These are phyloP conservation scores for Felis chaus DNA, from an alignment of 2,113 vertebrate species.

Conservation along the genomic window DNA sequence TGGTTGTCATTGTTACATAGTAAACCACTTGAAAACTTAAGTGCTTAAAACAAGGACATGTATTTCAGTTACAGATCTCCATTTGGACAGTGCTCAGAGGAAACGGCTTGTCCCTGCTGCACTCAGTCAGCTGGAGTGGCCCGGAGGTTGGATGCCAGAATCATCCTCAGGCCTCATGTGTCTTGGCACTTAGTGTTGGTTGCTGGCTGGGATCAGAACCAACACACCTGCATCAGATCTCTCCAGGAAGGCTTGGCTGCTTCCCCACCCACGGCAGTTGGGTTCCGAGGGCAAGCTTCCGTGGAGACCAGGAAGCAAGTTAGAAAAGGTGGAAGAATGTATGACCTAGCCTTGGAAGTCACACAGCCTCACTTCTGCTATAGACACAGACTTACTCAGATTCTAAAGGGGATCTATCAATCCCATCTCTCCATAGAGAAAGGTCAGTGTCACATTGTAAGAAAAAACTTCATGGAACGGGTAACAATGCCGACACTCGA, in stretches of 20 bases:
- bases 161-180: background rate
- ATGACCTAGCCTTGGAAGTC: background rate
- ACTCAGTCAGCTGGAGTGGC: background rate
- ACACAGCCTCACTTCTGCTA: background rate
- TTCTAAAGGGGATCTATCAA: background rate
- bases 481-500: background rate
- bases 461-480: background rate
- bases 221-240: background rate
- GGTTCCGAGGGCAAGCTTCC: background rate
- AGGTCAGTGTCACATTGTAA: background rate
- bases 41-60: background rate
- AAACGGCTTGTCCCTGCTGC: background rate
- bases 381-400: background rate
- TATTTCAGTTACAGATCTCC: background rate
- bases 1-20: background rate
- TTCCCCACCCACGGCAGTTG: background rate
- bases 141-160: background rate
- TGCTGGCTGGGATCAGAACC: background rate
- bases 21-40: background rate
- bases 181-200: background rate
- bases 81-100: background rate
- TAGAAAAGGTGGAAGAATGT: background rate
- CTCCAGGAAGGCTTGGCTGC: background rate
- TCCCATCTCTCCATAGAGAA: background rate
- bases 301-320: background rate